Conservation (phyloP, 2,113 vertebrate genomes). For the Dasypus novemcinctus region DNA sequence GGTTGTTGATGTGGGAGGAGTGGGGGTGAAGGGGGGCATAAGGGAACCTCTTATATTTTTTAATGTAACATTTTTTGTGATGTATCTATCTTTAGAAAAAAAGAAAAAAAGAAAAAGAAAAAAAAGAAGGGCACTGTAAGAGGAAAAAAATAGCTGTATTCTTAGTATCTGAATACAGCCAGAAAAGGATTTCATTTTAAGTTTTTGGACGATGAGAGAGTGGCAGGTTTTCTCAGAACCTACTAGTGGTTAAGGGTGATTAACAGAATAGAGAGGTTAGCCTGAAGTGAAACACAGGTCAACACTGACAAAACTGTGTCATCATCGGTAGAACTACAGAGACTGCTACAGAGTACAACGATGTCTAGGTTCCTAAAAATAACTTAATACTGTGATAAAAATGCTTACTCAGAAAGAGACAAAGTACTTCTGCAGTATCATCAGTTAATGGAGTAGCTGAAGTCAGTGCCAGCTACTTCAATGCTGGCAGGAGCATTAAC, state of each 20-base stretch:
- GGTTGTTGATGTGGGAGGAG: too few species aligned
- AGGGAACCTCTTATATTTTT: too few species aligned
- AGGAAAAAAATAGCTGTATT: not conserved
- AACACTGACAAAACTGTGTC: not conserved
- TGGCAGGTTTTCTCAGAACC: slow-evolving; percentile 13
- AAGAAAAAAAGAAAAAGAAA: too few species aligned
- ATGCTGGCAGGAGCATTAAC: not conserved
- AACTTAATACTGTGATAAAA: not conserved
- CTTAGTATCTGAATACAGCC: not conserved
- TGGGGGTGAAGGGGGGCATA: too few species aligned
- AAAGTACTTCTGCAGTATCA: not conserved
- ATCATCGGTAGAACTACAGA: not conserved
- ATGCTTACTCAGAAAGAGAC: not conserved
- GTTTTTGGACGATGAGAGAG: not conserved
- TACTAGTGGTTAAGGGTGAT: not conserved
- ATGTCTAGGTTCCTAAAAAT: not conserved
- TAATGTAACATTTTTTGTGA: too few species aligned
- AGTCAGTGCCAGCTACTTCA: too few species aligned
- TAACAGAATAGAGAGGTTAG: slow-evolving; percentile 3
- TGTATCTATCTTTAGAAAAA: too few species aligned
- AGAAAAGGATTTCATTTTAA: slow-evolving; percentile 13
- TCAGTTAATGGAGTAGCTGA: not conserved
- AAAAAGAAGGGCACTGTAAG: not conserved
- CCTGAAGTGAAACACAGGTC: not conserved
- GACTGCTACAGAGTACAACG: not conserved